phyloP scores from a whole-genome alignment of 2,888 invertebrate genomes.

The Drosophila dives region DNA sequence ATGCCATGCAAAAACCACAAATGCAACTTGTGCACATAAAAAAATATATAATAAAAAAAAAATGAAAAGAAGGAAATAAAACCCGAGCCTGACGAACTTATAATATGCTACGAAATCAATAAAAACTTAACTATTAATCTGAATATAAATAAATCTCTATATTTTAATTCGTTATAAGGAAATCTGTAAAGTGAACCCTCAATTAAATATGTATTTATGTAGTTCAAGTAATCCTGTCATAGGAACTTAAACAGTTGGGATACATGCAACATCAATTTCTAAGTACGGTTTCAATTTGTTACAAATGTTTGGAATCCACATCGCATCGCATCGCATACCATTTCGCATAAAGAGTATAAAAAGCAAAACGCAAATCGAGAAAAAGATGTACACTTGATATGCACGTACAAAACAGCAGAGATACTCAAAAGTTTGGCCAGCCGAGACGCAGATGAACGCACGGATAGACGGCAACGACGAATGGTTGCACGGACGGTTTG shows the following conservation, averaged over 20 bases:
- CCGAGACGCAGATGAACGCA: slow-evolving; percentile 69
- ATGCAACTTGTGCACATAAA: slow-evolving; percentile 45
- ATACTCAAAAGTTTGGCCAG: slow-evolving; percentile 69
- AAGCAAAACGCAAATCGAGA: slow-evolving; percentile 53
- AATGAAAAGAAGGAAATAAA: neutral
- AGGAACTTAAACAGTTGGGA: slow-evolving; percentile 2
- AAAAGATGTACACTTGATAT: slow-evolving; percentile 65
- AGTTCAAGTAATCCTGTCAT: neutral
- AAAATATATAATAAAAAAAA: neutral
- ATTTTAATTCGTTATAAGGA: neutral
- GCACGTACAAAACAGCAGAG: slow-evolving; percentile 51
- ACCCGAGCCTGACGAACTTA: neutral
- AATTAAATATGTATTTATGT: neutral
- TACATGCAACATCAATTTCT: neutral
- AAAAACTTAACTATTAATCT: neutral
- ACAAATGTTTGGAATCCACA: slow-evolving; percentile 7
- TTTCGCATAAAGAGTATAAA: slow-evolving; percentile 14
- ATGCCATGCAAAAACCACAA: slow-evolving; percentile 55
- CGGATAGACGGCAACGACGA: slow-evolving; percentile 45
- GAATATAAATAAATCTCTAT: neutral
- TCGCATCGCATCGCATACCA: neutral
- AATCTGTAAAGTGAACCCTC: neutral
- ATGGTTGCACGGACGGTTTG: slow-evolving; percentile 47
- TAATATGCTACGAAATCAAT: slow-evolving; percentile 1
- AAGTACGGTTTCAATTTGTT: neutral